These are phyloP conservation scores for Lasioglossum baleicum DNA, from an alignment of 1,140 invertebrate genomes.

Conservation along the genomic window DNA sequence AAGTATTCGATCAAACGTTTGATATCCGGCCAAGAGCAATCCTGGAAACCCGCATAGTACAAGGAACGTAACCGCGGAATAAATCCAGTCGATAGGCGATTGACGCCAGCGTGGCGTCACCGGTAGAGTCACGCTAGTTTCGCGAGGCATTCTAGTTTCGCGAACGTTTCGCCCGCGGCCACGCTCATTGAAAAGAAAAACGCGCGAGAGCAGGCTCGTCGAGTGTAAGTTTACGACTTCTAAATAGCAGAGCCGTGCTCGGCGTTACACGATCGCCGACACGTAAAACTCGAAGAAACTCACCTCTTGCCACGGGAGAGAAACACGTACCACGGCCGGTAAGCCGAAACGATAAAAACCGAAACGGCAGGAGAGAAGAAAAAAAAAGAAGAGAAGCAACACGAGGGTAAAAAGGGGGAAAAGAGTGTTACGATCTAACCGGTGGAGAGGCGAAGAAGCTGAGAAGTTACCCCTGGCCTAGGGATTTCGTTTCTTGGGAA, in stretches of 20 bases:
- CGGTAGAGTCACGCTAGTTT: neutral
- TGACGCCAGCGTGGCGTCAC: no score
- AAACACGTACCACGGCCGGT: conserved; percentile 15
- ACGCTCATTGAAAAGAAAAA: conserved; percentile 37
- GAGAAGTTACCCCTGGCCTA: conserved; percentile 14
- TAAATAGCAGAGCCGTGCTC: conserved; percentile 42
- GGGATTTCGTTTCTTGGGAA: conserved; percentile 4
- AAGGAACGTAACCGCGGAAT: no score
- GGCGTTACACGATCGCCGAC: conserved; percentile 33
- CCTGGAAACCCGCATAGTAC: no score
- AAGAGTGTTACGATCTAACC: conserved; percentile 31
- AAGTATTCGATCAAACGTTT: no score
- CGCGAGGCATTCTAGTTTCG: neutral
- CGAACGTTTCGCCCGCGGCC: neutral
- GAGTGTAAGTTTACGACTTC: conserved; percentile 51
- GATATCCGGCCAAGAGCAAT: no score
- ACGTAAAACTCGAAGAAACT: conserved; percentile 41
- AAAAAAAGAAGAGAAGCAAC: neutral
- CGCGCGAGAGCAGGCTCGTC: conserved; percentile 19
- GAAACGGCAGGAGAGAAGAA: neutral
- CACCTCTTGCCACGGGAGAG: conserved; percentile 9
- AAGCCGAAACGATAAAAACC: conserved; percentile 30
- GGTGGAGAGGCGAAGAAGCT: conserved; percentile 5
- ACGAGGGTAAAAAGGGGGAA: conserved; percentile 3
- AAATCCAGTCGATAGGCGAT: no score